phyloP scores from a whole-genome alignment of 37 sponge, comb jelly and placozoan genomes.

The Chondrosia reniformis region DNA sequence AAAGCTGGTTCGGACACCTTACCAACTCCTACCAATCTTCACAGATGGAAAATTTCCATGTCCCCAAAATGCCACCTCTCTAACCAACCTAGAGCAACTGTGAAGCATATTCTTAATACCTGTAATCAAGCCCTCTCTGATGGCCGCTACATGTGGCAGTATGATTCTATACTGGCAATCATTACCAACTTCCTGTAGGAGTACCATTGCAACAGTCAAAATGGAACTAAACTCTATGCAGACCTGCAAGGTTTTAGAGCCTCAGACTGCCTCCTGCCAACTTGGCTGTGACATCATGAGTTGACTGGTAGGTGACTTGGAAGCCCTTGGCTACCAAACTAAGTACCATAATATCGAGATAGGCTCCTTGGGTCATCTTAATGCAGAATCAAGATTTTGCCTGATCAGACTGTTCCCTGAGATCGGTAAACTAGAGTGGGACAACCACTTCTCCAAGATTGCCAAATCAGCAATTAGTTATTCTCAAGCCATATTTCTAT shows the following conservation, averaged over 20 bases:
- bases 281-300: no score
- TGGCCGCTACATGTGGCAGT: background rate
- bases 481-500: background rate
- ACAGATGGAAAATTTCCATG: background rate
- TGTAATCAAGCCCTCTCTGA: background rate
- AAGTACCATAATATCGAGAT: background rate
- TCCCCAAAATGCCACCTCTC: background rate
- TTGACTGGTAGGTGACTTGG: no score
- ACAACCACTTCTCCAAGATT: background rate
- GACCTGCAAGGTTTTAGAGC: conserved; percentile 3
- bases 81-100: background rate
- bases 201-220: background rate
- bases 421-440: background rate
- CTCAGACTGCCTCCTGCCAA: background rate
- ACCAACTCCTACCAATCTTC: background rate
- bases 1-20: background rate
- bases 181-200: background rate
- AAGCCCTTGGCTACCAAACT: background rate
- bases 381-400: background rate
- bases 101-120: background rate
- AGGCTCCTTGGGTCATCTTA: background rate
- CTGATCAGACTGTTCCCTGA: background rate
- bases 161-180: background rate
- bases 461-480: background rate
- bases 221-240: background rate